Percentiles rank a stretch among this genome's conserved stretches.
Conservation (phyloP, 2,797 vertebrate species). For the Emydoidea blandingii region DNA sequence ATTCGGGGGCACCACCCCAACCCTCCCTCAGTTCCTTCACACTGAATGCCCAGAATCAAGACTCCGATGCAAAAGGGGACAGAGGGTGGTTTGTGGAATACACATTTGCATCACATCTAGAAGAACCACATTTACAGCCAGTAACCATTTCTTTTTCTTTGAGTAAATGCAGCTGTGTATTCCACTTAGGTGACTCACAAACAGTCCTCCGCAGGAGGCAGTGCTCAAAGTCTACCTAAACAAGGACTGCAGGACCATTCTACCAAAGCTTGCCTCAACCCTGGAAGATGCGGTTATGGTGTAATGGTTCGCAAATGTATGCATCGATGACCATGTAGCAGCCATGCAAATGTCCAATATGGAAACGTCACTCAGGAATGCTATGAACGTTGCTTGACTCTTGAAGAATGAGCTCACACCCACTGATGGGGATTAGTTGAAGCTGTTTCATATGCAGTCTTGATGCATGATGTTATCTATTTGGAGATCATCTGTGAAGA, state of each 20-base stretch:
- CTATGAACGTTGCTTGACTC: neutral
- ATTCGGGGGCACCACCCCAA: neutral
- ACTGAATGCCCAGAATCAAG: neutral
- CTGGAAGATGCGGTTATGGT: neutral
- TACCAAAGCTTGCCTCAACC: neutral
- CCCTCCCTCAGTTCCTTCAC: neutral
- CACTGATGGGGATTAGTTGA: too few species aligned
- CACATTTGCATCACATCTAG: neutral
- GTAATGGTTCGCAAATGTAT: neutral
- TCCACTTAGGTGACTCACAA: neutral
- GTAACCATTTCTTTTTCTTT: neutral
- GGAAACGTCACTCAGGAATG: neutral
- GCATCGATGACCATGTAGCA: neutral
- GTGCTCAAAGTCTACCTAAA: neutral
- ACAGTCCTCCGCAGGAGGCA: neutral
- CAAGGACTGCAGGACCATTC: neutral
- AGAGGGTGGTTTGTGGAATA: neutral
- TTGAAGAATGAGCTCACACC: too few species aligned
- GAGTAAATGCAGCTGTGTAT: neutral
- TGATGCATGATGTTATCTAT: too few species aligned
- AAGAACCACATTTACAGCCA: neutral
- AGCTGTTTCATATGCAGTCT: too few species aligned
- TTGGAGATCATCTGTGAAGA: too few species aligned
- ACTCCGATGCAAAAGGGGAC: neutral
- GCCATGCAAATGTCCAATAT: neutral